Evolutionary conservation across 2,113 vertebrate genomes (phyloP).

Genomic region (Macaca mulatta): DNA sequence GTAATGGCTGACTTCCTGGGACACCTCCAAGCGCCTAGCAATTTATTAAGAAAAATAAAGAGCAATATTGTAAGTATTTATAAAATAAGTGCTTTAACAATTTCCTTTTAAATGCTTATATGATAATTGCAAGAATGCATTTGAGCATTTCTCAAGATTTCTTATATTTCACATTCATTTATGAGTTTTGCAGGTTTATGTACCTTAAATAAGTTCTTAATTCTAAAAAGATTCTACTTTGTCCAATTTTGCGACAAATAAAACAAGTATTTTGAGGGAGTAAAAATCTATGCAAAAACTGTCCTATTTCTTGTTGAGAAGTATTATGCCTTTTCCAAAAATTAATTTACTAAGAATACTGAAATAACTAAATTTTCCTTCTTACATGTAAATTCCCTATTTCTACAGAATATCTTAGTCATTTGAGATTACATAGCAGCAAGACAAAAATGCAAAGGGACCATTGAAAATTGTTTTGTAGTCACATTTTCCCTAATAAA

Average conservation of each 20-base stretch:
- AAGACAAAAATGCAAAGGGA: not conserved
- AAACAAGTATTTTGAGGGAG: not conserved
- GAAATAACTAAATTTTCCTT: constrained; percentile 23
- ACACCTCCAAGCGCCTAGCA: constrained; percentile 94
- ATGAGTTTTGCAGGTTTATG: constrained; percentile 1
- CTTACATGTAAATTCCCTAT: not conserved
- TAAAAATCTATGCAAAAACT: not conserved
- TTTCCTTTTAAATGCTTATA: not conserved
- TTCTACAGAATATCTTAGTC: constrained; percentile 33
- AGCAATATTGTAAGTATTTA: constrained; percentile 40
- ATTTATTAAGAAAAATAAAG: constrained; percentile 53
- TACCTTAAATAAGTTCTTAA: not conserved
- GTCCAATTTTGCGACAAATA: not conserved
- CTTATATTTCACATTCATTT: not conserved
- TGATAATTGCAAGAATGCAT: not conserved
- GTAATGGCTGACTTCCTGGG: constrained; percentile 95
- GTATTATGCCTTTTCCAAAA: not conserved
- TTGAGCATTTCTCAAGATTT: not conserved
- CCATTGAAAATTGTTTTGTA: not conserved
- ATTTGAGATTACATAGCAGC: not conserved
- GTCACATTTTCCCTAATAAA: constrained; percentile 43
- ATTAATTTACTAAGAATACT: not conserved
- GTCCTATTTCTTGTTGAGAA: not conserved
- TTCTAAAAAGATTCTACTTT: constrained; percentile 13
- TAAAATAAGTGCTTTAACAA: not conserved